Conservation (phyloP, 2,113 vertebrate genomes). For the Ophiodon elongatus region DNA sequence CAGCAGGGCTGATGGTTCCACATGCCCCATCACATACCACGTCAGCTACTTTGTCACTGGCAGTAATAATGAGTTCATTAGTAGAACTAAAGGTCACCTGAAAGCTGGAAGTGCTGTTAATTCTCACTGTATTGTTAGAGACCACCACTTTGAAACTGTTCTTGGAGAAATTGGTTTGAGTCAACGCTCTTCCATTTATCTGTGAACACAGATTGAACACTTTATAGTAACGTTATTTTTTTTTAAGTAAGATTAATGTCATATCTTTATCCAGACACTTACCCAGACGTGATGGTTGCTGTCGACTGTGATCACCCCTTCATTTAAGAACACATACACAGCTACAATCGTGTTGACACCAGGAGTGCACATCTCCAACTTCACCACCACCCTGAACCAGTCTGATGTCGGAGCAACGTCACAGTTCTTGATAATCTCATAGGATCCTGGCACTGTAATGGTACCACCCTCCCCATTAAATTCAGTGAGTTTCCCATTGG, state of each 20-base stretch:
- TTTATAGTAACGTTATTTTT: background rate
- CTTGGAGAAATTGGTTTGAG: conserved; percentile 54
- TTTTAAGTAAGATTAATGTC: background rate
- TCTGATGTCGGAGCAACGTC: background rate
- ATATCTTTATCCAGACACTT: conserved; percentile 13
- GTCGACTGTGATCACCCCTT: conserved; percentile 55
- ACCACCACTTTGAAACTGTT: conserved; percentile 53
- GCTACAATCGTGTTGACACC: conserved; percentile 5
- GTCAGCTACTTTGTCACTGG: conserved; percentile 25
- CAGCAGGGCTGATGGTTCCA: conserved; percentile 48
- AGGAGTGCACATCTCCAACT: conserved; percentile 49
- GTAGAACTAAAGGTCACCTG: conserved; percentile 57
- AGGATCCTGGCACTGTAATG: conserved; percentile 57
- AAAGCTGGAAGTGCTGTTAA: conserved; percentile 59
- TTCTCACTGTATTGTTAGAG: conserved; percentile 47
- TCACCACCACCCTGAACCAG: conserved; percentile 78
- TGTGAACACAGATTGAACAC: conserved; percentile 41
- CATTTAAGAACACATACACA: conserved; percentile 67
- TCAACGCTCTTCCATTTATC: conserved; percentile 71
- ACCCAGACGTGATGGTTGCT: conserved; percentile 64
- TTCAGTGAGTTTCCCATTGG: conserved; percentile 49
- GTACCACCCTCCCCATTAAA: conserved; percentile 54
- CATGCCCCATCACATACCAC: conserved; percentile 68
- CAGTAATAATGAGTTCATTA: conserved; percentile 53
- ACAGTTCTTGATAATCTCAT: conserved; percentile 63